Evolutionary conservation across 2,797 vertebrate species (phyloP), one percentile per base, ranked within the genome.

Genomic region (Tenualosa ilisha): DNA sequence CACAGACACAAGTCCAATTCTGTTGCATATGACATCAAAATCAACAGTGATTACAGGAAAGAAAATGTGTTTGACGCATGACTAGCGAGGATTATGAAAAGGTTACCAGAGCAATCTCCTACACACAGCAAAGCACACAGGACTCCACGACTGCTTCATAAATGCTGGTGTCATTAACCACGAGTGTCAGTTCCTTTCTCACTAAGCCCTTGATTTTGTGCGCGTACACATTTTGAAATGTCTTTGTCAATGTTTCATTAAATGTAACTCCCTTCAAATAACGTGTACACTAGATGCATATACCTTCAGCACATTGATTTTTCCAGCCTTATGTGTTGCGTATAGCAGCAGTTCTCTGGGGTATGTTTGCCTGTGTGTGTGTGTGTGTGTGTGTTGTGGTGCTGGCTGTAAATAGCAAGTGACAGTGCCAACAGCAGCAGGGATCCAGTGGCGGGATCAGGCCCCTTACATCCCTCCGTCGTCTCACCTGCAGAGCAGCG

Each of bases 221-320:
- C 6, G 6, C 17, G 26, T 50, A 68, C 46, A 68, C 61, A 46
- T 49, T 54, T 54, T 24, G n/a, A 40, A 54, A 83, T 51, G 31
- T 40, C 31, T 75, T 75, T 75, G 68, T 75, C 68, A 79, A 79
- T 79, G 72, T 79, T 79, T 79, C 72, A 79, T 79, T 79, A 79
- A 43, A 79, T 43, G 72, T 79, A 46, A 79, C 72, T 79, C 20
- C 37, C 17, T 79, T 79, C 37, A 79, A 79, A 79, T 43, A 79
- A 20, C 20, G 40, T 51, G 4, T 13, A 43, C 8, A 79, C 37
- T 43, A 46, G 59, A 43, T 79, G 20, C 72, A 22, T 79, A 46
- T 20, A 22, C 72, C 37, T 37, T 46, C 6, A 46, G 37, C 20
- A 7, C 72, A 79, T 79, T 22, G 72, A 79, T 79, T 43, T 75